phyloP scores from a whole-genome alignment of 2,888 invertebrate species.

The Drosophila paracracens region DNA sequence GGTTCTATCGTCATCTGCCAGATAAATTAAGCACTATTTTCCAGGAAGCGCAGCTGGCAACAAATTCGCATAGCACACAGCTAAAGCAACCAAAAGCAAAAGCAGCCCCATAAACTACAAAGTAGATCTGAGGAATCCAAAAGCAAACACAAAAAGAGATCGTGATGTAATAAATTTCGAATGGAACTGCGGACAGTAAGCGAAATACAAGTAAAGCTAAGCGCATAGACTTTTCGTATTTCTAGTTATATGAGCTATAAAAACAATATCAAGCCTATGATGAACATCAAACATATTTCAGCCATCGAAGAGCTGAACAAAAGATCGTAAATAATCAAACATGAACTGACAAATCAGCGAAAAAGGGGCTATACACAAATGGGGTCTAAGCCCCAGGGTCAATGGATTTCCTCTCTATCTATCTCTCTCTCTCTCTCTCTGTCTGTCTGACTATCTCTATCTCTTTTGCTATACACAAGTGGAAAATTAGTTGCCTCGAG shows the following conservation, averaged over 20 bases:
- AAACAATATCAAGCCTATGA: constrained; percentile 44
- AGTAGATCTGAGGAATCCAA: constrained; percentile 61
- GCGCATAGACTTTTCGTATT: constrained; percentile 21
- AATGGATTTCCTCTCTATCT: constrained; percentile 29
- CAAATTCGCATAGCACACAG: constrained; percentile 52
- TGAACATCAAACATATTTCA: constrained; percentile 53
- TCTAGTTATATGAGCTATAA: constrained; percentile 43
- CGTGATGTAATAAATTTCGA: constrained; percentile 78
- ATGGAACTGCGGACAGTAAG: constrained; percentile 41
- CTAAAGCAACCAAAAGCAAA: constrained; percentile 29
- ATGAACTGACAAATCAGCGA: constrained; percentile 68
- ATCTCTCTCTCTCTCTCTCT: background rate
- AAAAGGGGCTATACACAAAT: constrained; percentile 38
- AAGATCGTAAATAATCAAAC: constrained; percentile 71
- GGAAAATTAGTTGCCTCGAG: constrained; percentile 69
- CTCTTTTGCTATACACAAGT: constrained; percentile 56
- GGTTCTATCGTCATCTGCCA: constrained; percentile 41
- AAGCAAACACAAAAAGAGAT: constrained; percentile 53
- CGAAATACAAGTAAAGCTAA: constrained; percentile 26
- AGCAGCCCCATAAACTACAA: constrained; percentile 63
- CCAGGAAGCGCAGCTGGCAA: constrained; percentile 74
- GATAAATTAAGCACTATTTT: constrained; percentile 52
- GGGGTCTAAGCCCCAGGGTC: constrained; percentile 31
- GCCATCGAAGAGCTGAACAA: constrained; percentile 49
- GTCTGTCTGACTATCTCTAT: background rate